Base-by-base conservation (phyloP, 2,113 vertebrate genomes). In the Cricetomys ansorgei region DNA sequence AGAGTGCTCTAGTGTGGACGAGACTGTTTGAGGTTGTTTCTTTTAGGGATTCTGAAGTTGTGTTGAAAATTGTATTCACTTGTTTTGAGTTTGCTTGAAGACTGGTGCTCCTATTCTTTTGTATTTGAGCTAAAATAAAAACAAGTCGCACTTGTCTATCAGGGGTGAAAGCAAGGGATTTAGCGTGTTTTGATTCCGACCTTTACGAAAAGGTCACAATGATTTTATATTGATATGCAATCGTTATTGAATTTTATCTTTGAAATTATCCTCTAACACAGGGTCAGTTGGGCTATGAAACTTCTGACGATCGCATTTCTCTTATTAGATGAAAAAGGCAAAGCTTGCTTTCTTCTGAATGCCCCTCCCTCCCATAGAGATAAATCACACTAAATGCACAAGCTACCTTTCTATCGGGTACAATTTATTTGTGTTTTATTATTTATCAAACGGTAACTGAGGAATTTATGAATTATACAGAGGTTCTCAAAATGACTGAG, bases 401-500 rank as follows among this genome's bases (percentile, higher is more conserved):
- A 64, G 12, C 31, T 17, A 12, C 25, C 55, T 40, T 96, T 96
- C 70, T 86, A 64, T 27, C 34, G 87, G 31, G 57, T 23, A 85
- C 45, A 70, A 85, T 85, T 91, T 89, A 84, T 77, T 94, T 90
- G 16, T 72, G 95, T 95, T 83, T 93, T 84, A 57, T 16, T 96
- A 96, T 73, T 97, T 96, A 89, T 86, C 88, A 92, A 13, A 43
- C 37, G 89, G 55, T 93, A 97, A 89, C 1, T 59, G 50, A 96
- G 62, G 62, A 95, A 94, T 34, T 57, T 50, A 79, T 34, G 91
- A 81, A 75, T 53, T 94, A 84, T 25, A 73, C 96, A 85, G 79
- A 15, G 75, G 79, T 67, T 84, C 55, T 95, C 65, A 89, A 84
- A 95, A 88, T 92, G 95, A 98, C 98, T 95, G 98, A 98, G 92